These are phyloP conservation scores for Ammodytes marinus DNA, from an alignment of 2,113 vertebrate species.

Conservation along the genomic window DNA sequence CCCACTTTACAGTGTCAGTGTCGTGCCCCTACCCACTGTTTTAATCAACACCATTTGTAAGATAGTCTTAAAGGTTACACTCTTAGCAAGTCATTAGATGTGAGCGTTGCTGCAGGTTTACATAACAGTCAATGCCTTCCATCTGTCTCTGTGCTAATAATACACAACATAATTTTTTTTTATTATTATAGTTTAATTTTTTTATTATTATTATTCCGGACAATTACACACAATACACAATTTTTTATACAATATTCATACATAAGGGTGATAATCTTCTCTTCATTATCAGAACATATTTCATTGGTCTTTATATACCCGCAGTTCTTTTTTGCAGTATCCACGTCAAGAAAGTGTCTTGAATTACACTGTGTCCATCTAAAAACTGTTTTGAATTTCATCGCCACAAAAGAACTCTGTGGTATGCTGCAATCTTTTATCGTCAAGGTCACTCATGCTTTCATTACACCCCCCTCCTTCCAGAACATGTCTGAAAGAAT, in stretches of 20 bases:
- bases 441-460: slow-evolving; percentile 69
- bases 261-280: neutral
- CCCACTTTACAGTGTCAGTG: too few relatives aligned
- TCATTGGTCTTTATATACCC: neutral
- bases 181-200: too few relatives aligned
- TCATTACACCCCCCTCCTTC: slow-evolving; percentile 41
- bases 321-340: neutral
- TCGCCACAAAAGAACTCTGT: slow-evolving; percentile 28
- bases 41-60: neutral
- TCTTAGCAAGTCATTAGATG: neutral
- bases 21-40: too few relatives aligned
- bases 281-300: neutral
- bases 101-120: neutral
- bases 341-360: slow-evolving; percentile 7
- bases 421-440: slow-evolving; percentile 56
- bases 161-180: too few relatives aligned
- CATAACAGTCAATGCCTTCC: neutral
- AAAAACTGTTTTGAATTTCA: slow-evolving; percentile 50
- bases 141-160: neutral
- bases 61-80: neutral
- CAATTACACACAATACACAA: too few relatives aligned
- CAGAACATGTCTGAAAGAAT: slow-evolving; percentile 14
- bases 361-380: slow-evolving; percentile 27
- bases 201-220: too few relatives aligned
- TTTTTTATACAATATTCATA: too few relatives aligned